Evolutionary conservation across 64 coral and sea anemone genomes (phyloP).

Genomic region (Hydrozoanthus tunicans): DNA sequence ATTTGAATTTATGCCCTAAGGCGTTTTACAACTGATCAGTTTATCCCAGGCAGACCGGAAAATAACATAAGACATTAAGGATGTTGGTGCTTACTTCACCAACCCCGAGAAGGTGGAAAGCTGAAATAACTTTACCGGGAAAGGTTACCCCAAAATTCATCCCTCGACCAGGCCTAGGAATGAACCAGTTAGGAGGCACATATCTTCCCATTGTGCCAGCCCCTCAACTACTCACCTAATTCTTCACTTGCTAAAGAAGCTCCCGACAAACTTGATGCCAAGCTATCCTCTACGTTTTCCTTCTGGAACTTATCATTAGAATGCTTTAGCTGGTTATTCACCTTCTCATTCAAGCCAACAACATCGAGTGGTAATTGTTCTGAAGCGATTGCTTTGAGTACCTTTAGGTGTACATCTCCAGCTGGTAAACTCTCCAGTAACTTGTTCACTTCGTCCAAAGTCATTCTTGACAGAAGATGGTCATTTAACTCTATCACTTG

Average conservation of each 20-base stretch:
- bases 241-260: constrained; percentile 47
- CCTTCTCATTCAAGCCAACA: neutral
- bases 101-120: no score
- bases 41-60: no score
- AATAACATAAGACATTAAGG: no score
- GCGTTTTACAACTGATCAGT: no score
- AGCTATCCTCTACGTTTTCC: neutral
- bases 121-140: no score
- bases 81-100: no score
- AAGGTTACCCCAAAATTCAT: neutral
- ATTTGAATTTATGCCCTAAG: no score
- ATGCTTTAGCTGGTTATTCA: neutral
- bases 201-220: no score
- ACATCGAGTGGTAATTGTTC: neutral
- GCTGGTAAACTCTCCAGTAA: constrained; percentile 23
- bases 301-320: no score
- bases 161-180: neutral
- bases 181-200: neutral
- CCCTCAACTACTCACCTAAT: constrained; percentile 13
- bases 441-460: constrained; percentile 26
- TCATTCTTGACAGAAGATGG: constrained; percentile 29
- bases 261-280: constrained; percentile 36
- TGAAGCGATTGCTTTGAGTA: neutral
- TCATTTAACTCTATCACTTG: constrained; percentile 42
- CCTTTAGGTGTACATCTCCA: constrained; percentile 15